Evolutionary conservation across 2,888 invertebrate genomes (phyloP).

Genomic region (Troglohyphantes excavatus): DNA sequence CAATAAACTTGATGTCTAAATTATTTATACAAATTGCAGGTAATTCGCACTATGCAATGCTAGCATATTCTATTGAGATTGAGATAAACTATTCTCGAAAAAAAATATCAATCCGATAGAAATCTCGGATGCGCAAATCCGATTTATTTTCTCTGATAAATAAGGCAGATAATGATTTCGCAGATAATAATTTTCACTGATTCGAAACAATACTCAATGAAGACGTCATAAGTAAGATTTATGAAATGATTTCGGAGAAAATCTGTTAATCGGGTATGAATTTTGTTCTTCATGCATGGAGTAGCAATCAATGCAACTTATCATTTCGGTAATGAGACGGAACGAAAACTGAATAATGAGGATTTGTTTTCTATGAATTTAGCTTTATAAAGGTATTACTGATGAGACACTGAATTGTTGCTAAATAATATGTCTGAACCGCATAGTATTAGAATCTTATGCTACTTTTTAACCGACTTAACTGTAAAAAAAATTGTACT

Average conservation of each 20-base stretch:
- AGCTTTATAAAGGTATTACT: neutral
- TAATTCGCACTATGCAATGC: neutral
- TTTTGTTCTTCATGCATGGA: neutral
- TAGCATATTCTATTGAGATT: neutral
- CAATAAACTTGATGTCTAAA: neutral
- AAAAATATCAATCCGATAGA: neutral
- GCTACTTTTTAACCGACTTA: no score
- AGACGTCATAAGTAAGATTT: neutral
- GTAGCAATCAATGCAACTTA: neutral
- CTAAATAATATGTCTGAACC: no score
- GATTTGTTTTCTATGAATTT: neutral
- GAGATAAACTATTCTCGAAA: neutral
- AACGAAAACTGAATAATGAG: neutral
- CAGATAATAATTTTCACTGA: neutral
- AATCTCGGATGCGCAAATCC: neutral
- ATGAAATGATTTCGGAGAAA: neutral
- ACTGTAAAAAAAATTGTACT: no score
- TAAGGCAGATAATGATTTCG: neutral
- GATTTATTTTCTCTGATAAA: neutral
- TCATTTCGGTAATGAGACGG: neutral
- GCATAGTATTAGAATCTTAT: no score
- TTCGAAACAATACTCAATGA: conserved; percentile 5
- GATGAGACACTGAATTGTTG: no score
- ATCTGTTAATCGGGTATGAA: neutral
- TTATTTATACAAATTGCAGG: neutral